phyloP scores from a whole-genome alignment of 2,113 vertebrate genomes.

The Spermophilus dauricus region DNA sequence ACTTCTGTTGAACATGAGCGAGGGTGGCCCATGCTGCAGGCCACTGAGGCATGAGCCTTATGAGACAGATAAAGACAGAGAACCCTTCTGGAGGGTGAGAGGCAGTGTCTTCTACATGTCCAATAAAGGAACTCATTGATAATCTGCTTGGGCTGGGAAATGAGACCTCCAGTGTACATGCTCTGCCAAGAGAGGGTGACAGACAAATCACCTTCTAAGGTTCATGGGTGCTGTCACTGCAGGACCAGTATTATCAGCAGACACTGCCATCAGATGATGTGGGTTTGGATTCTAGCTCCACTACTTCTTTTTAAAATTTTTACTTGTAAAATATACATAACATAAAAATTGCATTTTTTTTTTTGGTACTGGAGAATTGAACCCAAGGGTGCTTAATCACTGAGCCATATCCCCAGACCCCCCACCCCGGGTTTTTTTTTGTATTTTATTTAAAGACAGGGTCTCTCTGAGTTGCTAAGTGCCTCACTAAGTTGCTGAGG shows the following conservation, averaged over 20 bases:
- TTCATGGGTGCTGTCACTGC: accelerated
- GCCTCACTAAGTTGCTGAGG: no score
- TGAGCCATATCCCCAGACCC: no score
- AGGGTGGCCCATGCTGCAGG: background rate
- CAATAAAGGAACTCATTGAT: background rate
- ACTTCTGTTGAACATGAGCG: background rate
- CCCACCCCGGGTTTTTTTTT: no score
- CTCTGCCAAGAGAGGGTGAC: background rate
- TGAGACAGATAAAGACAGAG: background rate
- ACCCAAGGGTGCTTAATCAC: no score
- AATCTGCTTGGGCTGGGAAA: background rate
- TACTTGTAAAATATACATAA: background rate
- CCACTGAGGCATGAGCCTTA: background rate
- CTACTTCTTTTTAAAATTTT: background rate
- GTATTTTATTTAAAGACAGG: no score
- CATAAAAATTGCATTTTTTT: background rate
- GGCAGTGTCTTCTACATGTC: background rate
- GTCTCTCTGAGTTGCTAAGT: no score
- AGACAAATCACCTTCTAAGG: background rate
- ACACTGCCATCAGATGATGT: background rate
- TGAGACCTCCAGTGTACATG: background rate
- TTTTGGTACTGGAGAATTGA: no score
- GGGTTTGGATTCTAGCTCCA: background rate
- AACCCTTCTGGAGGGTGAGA: background rate
- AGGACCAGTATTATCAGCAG: background rate